Base-by-base conservation (phyloP, 2,797 vertebrate species). In the Gastrophryne carolinensis region DNA sequence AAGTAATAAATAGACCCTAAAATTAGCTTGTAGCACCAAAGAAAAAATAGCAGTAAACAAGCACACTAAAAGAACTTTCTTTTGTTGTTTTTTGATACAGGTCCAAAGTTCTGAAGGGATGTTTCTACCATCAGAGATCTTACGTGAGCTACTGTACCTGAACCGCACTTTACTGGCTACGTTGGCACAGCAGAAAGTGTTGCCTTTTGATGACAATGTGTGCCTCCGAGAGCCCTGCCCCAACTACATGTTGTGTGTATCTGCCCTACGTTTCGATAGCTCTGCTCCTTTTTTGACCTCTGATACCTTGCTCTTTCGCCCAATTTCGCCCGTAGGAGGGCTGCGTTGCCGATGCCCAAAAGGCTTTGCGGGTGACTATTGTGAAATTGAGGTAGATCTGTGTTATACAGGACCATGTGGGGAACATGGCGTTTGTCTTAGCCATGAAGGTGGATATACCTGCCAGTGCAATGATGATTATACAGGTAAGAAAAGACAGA, bases 191-290 rank as follows among this genome's bases (percentile, higher is more conserved):
- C 96, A 98, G 88, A 90, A 89, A 5, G 97, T 98, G 44, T 92
- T 98, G 60, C 97, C 97, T 23, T 98, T 98, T 9, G 97, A 98
- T 0, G 97, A 98, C 91, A 98, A 98, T 84, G 93, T 98, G 85
- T 98, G 97, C 85, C 89, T 98, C 54, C 92, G 96, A 0, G 97
- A 98, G 84, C 96, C 97, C 0, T 98, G 96, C 2, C 95, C 98
- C 89, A 98, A 98, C 89, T 98, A 98, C 90, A 95, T 98, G 97
- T 95, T 95, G 89, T 98, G 97, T 1, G 95, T 98, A 79, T 96
- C 97, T 0, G 96, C 98, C 81, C 88, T 98, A 60, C 94, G 94
- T 84, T 98, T 98, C 1, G 95, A 98, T 90, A 97, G 96, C 83
- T 91, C 96, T 0, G 96, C 96, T 0, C 97, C 96, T 2, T 98